Evolutionary conservation across 2,113 vertebrate genomes (phyloP), one percentile per base, ranked within the genome.

Genomic region (Tympanuchus pallidicinctus): DNA sequence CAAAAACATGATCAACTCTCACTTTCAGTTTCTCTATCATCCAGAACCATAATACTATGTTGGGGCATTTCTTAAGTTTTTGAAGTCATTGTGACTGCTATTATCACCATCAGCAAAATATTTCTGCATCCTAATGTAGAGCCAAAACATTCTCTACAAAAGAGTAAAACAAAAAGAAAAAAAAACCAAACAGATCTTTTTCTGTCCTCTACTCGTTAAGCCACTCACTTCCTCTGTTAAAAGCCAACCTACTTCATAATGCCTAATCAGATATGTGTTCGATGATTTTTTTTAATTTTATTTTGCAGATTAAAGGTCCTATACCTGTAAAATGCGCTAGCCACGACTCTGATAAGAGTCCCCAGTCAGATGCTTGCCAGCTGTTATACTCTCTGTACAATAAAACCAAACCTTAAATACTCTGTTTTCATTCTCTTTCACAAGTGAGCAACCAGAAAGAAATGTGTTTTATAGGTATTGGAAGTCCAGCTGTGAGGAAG

Each of bases 281-380:
- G 64, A 24, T 43, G 42, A 15, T 50, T 50, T 50, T 50, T 50
- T 22, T 47, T 22, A 14, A 27, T 52, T 25, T 52, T 52, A 25
- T 25, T 50, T 50, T 67, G 19, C 30, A 90, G 48, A 91, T 78
- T 93, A 88, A 94, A 75, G 32, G 43, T 90, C 63, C 48, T 65
- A 43, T 86, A 94, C 82, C 89, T 95, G 73, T 78, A 84, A 92
- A 95, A 80, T 38, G 8, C 48, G 34, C 38, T 88, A 86, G 89
- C 42, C 50, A 36, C 36, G 40, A 40, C 24, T 27, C 72, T 83
- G 72, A 71, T 56, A 90, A 74, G 71, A 94, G 34, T 60, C 43
- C 30, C 19, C 30, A 91, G 0, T 27, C 93, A 97, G 85, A 71
- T 93, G 93, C 57, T 88, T 86, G 60, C 91, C 91, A 96, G 87